Evolutionary conservation across 2,797 vertebrate genomes (phyloP).

Genomic region (Thamnophis elegans): DNA sequence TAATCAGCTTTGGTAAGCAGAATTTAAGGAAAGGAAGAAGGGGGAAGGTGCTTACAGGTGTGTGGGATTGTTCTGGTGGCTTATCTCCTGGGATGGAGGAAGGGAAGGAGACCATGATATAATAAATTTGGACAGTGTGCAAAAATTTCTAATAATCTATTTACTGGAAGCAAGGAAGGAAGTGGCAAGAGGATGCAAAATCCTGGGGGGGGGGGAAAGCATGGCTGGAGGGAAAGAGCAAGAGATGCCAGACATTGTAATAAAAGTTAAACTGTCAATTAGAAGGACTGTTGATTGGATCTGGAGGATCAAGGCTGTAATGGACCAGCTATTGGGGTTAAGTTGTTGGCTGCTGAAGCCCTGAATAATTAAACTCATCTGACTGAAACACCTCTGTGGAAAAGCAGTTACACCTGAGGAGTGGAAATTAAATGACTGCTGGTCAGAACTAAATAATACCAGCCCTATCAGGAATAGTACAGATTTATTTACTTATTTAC

Average conservation of each 20-base stretch:
- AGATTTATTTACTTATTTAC: too few species aligned
- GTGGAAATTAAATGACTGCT: neutral
- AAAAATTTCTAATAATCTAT: constrained; percentile 6
- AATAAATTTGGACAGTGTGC: neutral
- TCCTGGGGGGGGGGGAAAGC: fast-evolving
- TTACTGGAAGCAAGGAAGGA: neutral
- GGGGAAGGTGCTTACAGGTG: constrained; percentile 34
- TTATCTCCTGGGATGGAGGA: neutral
- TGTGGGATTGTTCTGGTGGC: neutral
- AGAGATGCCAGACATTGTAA: neutral
- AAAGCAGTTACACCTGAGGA: neutral
- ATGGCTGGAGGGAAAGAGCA: neutral
- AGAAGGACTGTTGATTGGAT: neutral
- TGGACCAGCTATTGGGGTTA: neutral
- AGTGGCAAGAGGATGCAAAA: neutral
- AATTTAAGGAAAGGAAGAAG: neutral
- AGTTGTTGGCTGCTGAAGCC: neutral
- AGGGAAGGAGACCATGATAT: neutral
- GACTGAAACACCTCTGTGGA: neutral
- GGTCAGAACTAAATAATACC: neutral
- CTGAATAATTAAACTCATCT: neutral
- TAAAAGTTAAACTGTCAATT: neutral
- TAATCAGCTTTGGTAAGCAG: neutral
- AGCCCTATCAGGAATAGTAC: neutral
- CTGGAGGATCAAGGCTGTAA: neutral